Conservation (phyloP, 1,140 invertebrate species). For the Drosophila virilis region DNA sequence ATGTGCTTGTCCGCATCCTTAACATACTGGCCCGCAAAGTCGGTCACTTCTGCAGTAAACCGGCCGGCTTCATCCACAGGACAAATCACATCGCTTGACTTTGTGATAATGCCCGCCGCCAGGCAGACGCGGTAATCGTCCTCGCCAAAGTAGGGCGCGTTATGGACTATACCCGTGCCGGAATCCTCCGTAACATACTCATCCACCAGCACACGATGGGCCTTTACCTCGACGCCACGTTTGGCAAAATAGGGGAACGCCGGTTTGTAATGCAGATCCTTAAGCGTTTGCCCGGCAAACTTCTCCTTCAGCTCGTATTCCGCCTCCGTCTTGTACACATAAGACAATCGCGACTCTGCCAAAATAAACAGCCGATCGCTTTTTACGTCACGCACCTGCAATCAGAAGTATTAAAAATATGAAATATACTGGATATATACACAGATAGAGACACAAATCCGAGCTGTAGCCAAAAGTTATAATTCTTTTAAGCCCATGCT, state of each 20-base stretch:
- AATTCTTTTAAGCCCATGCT: too few relatives aligned
- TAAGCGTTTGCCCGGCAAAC: slow-evolving; percentile 92
- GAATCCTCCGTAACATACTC: slow-evolving; percentile 97
- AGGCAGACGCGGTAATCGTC: slow-evolving; percentile 96
- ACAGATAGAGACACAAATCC: too few relatives aligned
- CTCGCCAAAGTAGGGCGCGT: slow-evolving; percentile 99
- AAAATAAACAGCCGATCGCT: slow-evolving; percentile 90
- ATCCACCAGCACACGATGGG: slow-evolving; percentile 94
- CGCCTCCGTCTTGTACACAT: slow-evolving; percentile 92
- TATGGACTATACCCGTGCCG: slow-evolving; percentile 99
- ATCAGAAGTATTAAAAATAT: too few relatives aligned
- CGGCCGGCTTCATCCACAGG: slow-evolving; percentile 96
- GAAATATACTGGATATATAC: too few relatives aligned
- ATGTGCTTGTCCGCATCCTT: slow-evolving; percentile 96
- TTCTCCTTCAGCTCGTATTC: slow-evolving; percentile 91
- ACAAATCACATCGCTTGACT: slow-evolving; percentile 95
- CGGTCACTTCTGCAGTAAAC: slow-evolving; percentile 93
- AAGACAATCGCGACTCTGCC: slow-evolving; percentile 93
- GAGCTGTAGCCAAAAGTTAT: too few relatives aligned
- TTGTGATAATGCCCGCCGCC: slow-evolving; percentile 91
- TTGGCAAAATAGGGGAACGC: slow-evolving; percentile 94
- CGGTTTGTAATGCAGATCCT: slow-evolving; percentile 94
- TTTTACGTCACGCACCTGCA: slow-evolving; percentile 86
- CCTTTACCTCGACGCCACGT: slow-evolving; percentile 87
- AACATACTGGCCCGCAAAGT: slow-evolving; percentile 96